Evolutionary conservation across 1,140 invertebrate species (phyloP), one percentile per base, ranked within the genome.

Genomic region (honey bee (Apis mellifera)): DNA sequence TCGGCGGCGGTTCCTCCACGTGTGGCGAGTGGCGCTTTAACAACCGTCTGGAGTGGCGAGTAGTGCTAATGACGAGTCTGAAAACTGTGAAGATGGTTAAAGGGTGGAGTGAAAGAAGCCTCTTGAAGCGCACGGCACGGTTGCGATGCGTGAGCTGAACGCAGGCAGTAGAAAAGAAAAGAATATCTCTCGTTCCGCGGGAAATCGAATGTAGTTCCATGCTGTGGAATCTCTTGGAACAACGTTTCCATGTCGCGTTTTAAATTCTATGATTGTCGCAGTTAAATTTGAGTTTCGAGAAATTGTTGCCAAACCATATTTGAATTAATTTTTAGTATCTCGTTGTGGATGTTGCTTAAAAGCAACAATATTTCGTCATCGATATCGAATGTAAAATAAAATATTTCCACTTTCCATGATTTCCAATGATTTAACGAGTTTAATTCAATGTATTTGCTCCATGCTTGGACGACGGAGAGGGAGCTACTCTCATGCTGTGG

Each of bases 1-100:
- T 82, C 81, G 75, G 32, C 74, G n/a, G 15, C 32, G 74, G 48
- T 42, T 55, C 79, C 62, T 52, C 12, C 54, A n/a, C n/a, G n/a
- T n/a, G 9, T 19, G 77, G 73, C 50, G 32, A 77, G 81, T 82
- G 75, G 79, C 42, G 72, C 54, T 76, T 76, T 75, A 82, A 82
- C 79, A 72, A 65, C 52, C 62, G 69, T 86, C 79, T 68, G 85
- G 81, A 85, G 85, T 85, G 69, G 85, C 85, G 69, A 72, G 79
- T 86, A 86, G 78, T 76, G 73, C 84, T 86, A 83, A 86, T 76
- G 79, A 86, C 74, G 65, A 74, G 84, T 83, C 84, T 85, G 84
- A 85, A 86, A 86, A 86, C 84, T 83, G 84, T 86, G 71, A 86
- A 86, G 73, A 77, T 85, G 78, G 15, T 71, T 78, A 82, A 86